These are phyloP conservation scores for Cheiracanthium punctorium DNA, from an alignment of 2,888 invertebrate species.

Conservation along the genomic window DNA sequence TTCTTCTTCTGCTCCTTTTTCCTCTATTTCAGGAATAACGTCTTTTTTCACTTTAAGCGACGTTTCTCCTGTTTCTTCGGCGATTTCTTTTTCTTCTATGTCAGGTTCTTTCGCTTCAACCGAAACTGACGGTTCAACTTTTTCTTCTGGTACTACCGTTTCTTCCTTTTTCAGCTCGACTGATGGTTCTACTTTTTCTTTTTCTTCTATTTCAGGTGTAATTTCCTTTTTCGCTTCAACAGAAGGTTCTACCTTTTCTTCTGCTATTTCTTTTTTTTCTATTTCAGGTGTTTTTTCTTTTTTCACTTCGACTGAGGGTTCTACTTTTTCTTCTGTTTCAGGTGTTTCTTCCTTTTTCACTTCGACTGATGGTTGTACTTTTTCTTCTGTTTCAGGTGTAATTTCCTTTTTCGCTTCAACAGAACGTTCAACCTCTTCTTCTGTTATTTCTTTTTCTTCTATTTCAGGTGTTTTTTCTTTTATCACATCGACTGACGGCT, in stretches of 20 bases:
- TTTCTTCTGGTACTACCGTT: not conserved
- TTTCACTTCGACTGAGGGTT: no score
- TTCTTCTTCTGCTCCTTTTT: not conserved
- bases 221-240: not conserved
- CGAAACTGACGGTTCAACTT: not conserved
- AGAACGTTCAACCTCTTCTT: not conserved
- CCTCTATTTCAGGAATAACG: not conserved
- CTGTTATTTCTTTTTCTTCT: not conserved
- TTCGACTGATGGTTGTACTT: not conserved
- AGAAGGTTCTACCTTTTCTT: not conserved
- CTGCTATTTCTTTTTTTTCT: not conserved
- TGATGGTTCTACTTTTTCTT: no score
- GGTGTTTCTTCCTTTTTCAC: not conserved
- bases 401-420: not conserved
- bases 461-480: not conserved
- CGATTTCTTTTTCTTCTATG: not conserved
- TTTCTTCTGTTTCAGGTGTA: not conserved
- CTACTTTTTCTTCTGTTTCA: not conserved
- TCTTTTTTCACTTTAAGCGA: not conserved
- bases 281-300: not conserved
- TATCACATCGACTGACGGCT: not conserved
- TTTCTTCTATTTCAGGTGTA: not conserved
- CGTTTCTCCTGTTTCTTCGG: no score
- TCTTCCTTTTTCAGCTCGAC: not conserved
- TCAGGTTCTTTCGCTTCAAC: conserved; percentile 11